phyloP scores from a whole-genome alignment of 2,797 vertebrate genomes.

The Sebastes matsubarae region DNA sequence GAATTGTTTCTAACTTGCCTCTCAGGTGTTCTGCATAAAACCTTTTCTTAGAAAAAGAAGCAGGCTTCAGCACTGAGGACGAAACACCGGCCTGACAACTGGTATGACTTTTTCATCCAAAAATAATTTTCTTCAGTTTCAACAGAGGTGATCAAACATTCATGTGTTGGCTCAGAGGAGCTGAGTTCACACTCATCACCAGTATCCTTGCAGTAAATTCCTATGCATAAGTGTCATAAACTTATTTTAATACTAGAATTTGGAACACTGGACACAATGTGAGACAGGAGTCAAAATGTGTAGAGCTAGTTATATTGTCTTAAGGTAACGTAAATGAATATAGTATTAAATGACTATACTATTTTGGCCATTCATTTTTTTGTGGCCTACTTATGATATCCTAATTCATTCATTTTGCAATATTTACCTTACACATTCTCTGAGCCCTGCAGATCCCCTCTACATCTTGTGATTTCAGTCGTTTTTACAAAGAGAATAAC shows the following conservation, averaged over 20 bases:
- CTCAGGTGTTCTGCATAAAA: too few relatives aligned
- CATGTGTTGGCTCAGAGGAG: not conserved
- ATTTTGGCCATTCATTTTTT: accelerated
- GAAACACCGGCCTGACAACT: not conserved
- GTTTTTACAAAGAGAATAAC: not conserved
- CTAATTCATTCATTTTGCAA: not conserved
- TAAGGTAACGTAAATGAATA: not conserved
- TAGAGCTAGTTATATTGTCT: not conserved
- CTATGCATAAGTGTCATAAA: not conserved
- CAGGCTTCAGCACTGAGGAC: not conserved
- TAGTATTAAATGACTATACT: not conserved
- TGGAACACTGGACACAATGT: not conserved
- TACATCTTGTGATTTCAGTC: not conserved
- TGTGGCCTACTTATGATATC: not conserved
- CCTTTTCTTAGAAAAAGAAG: not conserved
- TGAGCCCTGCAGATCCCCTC: not conserved
- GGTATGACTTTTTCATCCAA: not conserved
- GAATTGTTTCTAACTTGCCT: too few relatives aligned
- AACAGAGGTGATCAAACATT: not conserved
- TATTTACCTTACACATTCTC: too few relatives aligned
- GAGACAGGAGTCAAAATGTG: not conserved
- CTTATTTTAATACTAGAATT: not conserved
- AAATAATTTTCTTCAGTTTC: not conserved
- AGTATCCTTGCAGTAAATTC: too few relatives aligned
- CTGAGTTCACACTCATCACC: too few relatives aligned